phyloP scores from a whole-genome alignment of 37 sponge, comb jelly and placozoan genomes.

The Mnemiopsis leidyi region DNA sequence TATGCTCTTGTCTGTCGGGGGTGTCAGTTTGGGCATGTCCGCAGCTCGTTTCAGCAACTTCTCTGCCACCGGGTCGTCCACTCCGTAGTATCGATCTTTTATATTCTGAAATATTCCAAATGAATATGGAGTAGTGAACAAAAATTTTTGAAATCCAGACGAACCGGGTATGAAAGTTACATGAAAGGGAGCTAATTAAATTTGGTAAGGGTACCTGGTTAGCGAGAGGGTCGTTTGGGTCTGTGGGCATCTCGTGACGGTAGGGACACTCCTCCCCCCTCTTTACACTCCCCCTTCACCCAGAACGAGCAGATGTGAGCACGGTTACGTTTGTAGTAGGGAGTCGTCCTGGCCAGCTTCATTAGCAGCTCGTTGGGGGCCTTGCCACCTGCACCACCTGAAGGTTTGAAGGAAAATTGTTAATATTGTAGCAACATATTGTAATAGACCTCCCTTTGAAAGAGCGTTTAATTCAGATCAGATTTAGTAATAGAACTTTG shows the following conservation, averaged over 20 bases:
- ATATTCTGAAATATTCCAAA: slow-evolving; percentile 82
- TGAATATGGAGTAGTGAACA: too few relatives aligned
- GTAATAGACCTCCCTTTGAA: too few relatives aligned
- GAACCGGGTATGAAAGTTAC: too few relatives aligned
- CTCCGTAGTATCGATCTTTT: slow-evolving; percentile 93
- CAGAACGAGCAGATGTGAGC: slow-evolving; percentile 99
- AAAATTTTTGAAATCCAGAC: too few relatives aligned
- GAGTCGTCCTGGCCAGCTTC: slow-evolving; percentile 87
- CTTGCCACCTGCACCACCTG: slow-evolving; percentile 86
- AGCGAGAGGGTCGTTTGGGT: slow-evolving; percentile 93
- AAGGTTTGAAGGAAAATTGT: too few relatives aligned
- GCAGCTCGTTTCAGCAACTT: slow-evolving; percentile 78
- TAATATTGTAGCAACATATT: too few relatives aligned
- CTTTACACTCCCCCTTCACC: slow-evolving; percentile 96
- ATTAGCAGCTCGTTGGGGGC: slow-evolving; percentile 85
- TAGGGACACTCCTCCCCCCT: slow-evolving; percentile 57
- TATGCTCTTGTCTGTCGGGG: slow-evolving; percentile 83
- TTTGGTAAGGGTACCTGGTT: slow-evolving; percentile 44
- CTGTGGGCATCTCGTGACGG: slow-evolving; percentile 98
- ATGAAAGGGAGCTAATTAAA: too few relatives aligned
- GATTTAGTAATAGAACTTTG: too few relatives aligned
- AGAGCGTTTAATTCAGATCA: too few relatives aligned
- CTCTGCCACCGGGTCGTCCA: slow-evolving; percentile 95
- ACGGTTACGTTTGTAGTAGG: slow-evolving; percentile 97
- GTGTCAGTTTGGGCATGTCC: slow-evolving; percentile 75